Base-by-base conservation (phyloP, 2,797 vertebrate genomes). In the Huso huso region DNA sequence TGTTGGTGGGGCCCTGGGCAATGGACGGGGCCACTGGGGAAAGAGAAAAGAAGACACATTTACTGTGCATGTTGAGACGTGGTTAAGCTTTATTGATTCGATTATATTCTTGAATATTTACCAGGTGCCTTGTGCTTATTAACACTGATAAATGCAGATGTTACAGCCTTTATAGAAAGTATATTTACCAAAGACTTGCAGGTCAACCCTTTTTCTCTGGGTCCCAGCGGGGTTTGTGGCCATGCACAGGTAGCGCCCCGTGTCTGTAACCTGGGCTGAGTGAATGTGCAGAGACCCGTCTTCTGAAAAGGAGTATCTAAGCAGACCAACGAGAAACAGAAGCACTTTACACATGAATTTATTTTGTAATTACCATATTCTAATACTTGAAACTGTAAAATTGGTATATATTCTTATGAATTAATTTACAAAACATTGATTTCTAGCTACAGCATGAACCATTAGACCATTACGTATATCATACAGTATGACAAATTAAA, bases 201-300 rank as follows among this genome's bases (percentile, higher is more conserved):
- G 85, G 73, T 99, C 94, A 50, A 90, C 78, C 74, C 85, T 86
- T 72, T 78, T 93, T 73, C 90, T 94, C 6, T 93, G 91, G 0
- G 88, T 94, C 61, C 97, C 97, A 1, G 95, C 96, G 15, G 83
- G 77, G 66, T 93, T 99, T 67, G 92, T 92, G 49, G 94, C 96
- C 93, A 98, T 93, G 64, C 97, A 99, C 75, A 96, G 73, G 15
- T 96, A 99, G 11, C 90, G 87, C 0, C 95, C 97, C 0, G 89
- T 88, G 72, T 99, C 96, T 0, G 87, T 85, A 67, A 97, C 82
- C 9, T 90, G 92, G 7, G 89, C 86, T 2, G 92, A 87, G 51
- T 78, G 78, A 75, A 99, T 92, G 66, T 72, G 89, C 50, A 99
- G 84, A 53, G 93, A 95, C 1, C 96, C 96, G 4, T 93, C 89